Conservation (phyloP, 2,797 vertebrate genomes). For the Crotalus adamanteus region DNA sequence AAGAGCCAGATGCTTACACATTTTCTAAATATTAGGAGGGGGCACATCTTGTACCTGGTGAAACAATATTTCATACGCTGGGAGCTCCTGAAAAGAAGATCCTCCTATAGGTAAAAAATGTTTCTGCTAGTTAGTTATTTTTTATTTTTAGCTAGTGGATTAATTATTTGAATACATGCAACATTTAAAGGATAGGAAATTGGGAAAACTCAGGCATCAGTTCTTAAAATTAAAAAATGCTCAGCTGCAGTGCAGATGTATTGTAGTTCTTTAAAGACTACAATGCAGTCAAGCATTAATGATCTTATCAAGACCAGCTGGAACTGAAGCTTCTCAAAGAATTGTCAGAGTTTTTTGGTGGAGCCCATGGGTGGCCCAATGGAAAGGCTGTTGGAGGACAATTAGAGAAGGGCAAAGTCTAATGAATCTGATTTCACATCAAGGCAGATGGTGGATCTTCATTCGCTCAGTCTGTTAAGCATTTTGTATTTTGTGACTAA, state of each 20-base stretch:
- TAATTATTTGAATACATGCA: background rate
- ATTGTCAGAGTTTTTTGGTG: background rate
- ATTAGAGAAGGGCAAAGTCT: background rate
- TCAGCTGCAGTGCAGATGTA: background rate
- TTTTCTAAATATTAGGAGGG: background rate
- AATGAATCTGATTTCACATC: background rate
- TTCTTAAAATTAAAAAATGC: background rate
- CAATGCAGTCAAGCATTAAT: background rate
- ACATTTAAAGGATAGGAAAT: background rate
- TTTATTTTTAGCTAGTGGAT: background rate
- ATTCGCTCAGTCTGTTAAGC: background rate
- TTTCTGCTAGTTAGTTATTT: background rate
- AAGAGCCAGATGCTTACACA: background rate
- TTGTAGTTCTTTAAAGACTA: background rate
- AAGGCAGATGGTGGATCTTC: background rate
- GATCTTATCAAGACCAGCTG: background rate
- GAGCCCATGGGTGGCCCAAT: background rate
- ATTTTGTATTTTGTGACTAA: background rate
- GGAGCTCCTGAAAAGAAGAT: background rate
- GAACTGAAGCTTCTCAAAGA: background rate
- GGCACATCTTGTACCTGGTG: background rate
- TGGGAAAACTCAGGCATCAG: background rate
- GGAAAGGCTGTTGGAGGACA: background rate
- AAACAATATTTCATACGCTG: background rate
- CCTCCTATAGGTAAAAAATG: background rate